A percentile compares a stretch with the other conserved stretches of the same genome.
These are phyloP conservation scores for Fragum sueziense DNA, from an alignment of 2,888 invertebrate species.

Conservation along the genomic window DNA sequence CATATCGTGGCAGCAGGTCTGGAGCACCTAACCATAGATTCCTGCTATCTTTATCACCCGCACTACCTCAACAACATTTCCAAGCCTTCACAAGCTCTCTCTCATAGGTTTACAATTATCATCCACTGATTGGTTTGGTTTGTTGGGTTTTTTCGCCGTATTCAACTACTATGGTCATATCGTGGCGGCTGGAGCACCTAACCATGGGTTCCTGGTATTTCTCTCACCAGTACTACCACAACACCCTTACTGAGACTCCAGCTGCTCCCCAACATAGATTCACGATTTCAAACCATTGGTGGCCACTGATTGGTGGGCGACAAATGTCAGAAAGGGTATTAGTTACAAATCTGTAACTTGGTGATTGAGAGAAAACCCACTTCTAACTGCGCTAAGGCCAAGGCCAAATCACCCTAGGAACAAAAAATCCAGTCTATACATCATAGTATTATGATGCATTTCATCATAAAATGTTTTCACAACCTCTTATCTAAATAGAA, in stretches of 20 bases:
- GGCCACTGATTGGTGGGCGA: neutral
- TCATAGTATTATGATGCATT: no score
- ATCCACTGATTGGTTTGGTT: neutral
- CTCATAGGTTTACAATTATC: neutral
- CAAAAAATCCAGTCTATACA: no score
- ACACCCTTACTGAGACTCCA: neutral
- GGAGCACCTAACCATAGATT: neutral
- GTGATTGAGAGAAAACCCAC: no score
- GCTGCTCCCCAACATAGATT: neutral
- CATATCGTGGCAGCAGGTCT: neutral
- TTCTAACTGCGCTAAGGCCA: no score
- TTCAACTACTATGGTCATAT: neutral
- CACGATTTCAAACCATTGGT: no score
- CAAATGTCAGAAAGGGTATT: no score
- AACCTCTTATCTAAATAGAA: no score
- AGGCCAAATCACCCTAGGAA: no score
- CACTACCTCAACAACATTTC: neutral
- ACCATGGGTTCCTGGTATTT: neutral
- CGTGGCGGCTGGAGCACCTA: neutral
- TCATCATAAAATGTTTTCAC: no score
- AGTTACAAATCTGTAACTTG: no score
- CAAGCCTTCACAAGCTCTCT: neutral
- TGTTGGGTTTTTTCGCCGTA: neutral
- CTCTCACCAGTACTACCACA: neutral
- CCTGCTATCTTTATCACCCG: neutral